Base-by-base conservation (phyloP, 2,113 vertebrate species). In the Rhynchomys soricoides region DNA sequence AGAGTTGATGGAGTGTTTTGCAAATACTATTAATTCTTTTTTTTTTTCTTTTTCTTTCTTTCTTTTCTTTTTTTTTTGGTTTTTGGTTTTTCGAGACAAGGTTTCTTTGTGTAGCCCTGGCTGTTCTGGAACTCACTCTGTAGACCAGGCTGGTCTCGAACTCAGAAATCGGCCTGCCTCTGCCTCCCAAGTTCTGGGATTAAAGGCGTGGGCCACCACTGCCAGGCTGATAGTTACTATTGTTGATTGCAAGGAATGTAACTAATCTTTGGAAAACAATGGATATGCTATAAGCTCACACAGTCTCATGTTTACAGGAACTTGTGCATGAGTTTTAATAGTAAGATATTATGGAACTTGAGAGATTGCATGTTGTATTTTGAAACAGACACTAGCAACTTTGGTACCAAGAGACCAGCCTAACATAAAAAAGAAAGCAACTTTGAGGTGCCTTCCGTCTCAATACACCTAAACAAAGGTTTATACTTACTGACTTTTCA, bases 361-460 rank as follows among this genome's bases (percentile, higher is more conserved):
- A 57, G 37, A 57, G 37, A 57, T n/a, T 40, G 37, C 37, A 26
- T n/a, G 12, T 59, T 40, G 24, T 59, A 0, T 88, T 95, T 87
- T 87, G 55, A 93, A 94, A 90, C 66, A 37, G 52, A 95, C 22
- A 68, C 50, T 70, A 90, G 57, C 12, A 75, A 85, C n/a, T 85
- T 93, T 86, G 37, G 85, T 86, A 71, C 11, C 81, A 50, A 55
- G 40, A 59, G 45, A 78, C 43, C 40, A 43, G 77, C 55, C 19
- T 92, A 50, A 70, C 16, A 70, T 95, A 85, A 95, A 95, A 92
- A 91, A 16, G 15, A 79, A 93, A 59, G 70, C n/a, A 87, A 71
- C 37, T 75, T 79, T 62, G 48, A 88, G 66, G 22, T 43, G 40
- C 5, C 31, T 10, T 9, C 1, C 21, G n/a, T 11, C n/a, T 12